A percentile compares a stretch with the other conserved stretches of the same genome.
These are phyloP conservation scores for Phenacoccus solenopsis DNA, from an alignment of 1,140 invertebrate genomes.

Conservation along the genomic window DNA sequence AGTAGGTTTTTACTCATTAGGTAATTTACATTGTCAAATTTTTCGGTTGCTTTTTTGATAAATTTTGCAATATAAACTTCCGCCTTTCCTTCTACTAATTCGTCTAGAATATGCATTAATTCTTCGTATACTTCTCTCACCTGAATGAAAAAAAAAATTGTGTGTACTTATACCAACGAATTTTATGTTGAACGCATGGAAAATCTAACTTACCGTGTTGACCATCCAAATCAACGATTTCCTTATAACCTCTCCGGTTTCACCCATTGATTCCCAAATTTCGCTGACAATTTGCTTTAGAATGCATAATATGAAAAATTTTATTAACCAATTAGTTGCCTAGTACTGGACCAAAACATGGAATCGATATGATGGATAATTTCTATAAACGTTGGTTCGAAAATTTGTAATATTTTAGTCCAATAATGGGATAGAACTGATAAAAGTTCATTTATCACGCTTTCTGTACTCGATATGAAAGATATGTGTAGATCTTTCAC, in stretches of 20 bases:
- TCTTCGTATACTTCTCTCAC: conserved; percentile 56
- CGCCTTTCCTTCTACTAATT: conserved; percentile 56
- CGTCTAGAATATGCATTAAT: conserved; percentile 48
- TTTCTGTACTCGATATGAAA: conserved; percentile 58
- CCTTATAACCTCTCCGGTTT: conserved; percentile 59
- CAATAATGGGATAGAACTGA: conserved; percentile 48
- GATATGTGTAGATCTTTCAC: conserved; percentile 61
- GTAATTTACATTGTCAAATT: conserved; percentile 47
- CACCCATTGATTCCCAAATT: conserved; percentile 69
- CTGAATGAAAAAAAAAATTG: too few relatives aligned
- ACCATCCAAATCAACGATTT: conserved; percentile 60
- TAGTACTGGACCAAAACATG: conserved; percentile 54
- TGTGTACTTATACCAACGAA: too few relatives aligned
- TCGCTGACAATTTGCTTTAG: conserved; percentile 65
- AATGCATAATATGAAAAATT: too few relatives aligned
- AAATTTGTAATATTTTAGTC: conserved; percentile 49
- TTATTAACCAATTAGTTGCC: conserved; percentile 45
- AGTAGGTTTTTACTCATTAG: background rate
- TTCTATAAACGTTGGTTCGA: conserved; percentile 63
- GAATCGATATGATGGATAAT: conserved; percentile 59
- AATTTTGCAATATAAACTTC: conserved; percentile 50
- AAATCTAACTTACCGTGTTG: conserved; percentile 42
- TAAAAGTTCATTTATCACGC: conserved; percentile 50
- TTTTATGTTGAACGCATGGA: too few relatives aligned
- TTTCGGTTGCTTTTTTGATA: conserved; percentile 51